Evolutionary conservation across 2,113 vertebrate genomes (phyloP).

Genomic region (Hippocampus comes): DNA sequence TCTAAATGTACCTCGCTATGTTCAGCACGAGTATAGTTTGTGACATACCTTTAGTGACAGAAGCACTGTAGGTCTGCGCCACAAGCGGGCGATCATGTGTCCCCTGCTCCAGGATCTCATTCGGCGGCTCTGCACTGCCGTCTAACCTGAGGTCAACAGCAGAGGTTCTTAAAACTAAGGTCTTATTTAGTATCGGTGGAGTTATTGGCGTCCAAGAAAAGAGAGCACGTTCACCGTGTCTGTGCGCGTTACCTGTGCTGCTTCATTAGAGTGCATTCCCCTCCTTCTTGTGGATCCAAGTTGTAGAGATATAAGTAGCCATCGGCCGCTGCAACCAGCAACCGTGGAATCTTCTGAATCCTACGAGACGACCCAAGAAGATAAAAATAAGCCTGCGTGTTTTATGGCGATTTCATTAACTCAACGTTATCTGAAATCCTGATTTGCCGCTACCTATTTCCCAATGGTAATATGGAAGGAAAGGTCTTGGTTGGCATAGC

Average conservation of each 20-base stretch:
- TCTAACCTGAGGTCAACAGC: constrained; percentile 77
- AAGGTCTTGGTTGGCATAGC: not conserved
- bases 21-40: not conserved
- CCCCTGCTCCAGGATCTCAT: constrained; percentile 90
- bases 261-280: constrained; percentile 96
- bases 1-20: not conserved
- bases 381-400: not conserved
- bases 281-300: constrained; percentile 94
- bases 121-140: constrained; percentile 87
- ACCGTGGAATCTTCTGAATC: constrained; percentile 95
- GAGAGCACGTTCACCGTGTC: not conserved
- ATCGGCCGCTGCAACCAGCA: constrained; percentile 91
- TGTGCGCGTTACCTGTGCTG: constrained; percentile 86
- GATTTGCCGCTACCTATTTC: not conserved
- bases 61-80: constrained; percentile 82
- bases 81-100: constrained; percentile 88
- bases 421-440: not conserved
- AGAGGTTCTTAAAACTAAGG: not conserved
- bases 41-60: constrained; percentile 80
- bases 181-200: not conserved
- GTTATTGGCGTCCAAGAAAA: not conserved
- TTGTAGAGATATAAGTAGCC: constrained; percentile 98
- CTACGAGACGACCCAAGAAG: constrained; percentile 52
- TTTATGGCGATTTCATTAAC: not conserved
- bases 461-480: not conserved